Conservation (phyloP, 2,113 vertebrate genomes). For the Amphilophus citrinellus region DNA sequence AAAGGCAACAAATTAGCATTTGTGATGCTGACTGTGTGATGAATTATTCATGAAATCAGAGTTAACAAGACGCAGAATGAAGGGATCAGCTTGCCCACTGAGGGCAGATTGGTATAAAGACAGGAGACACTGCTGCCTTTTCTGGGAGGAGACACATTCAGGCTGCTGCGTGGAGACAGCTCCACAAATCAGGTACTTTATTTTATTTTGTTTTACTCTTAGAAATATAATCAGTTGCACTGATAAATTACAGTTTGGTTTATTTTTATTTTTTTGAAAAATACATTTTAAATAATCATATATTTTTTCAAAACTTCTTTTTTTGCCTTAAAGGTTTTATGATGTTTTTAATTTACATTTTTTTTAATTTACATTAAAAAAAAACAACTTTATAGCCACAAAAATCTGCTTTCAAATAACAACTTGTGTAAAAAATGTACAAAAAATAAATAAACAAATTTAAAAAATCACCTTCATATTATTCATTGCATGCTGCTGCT, state of each 20-base stretch:
- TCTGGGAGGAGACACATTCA: conserved; percentile 34
- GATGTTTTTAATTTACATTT: background rate
- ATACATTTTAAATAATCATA: background rate
- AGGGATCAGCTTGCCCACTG: conserved; percentile 46
- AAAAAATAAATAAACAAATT: too few species aligned
- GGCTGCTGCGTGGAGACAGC: conserved; percentile 40
- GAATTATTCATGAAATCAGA: conserved; percentile 76
- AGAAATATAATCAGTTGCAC: background rate
- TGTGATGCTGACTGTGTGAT: conserved; percentile 54
- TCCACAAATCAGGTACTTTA: conserved; percentile 42
- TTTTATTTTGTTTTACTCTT: background rate
- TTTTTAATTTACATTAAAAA: background rate
- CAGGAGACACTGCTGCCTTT: conserved; percentile 45
- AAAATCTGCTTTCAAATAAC: background rate
- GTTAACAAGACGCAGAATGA: conserved; percentile 43
- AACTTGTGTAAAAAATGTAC: too few species aligned
- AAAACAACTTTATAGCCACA: background rate
- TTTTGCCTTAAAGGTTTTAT: background rate
- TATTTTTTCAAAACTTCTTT: too few species aligned
- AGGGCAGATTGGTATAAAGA: conserved; percentile 63
- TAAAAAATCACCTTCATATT: background rate
- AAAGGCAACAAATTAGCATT: conserved; percentile 56
- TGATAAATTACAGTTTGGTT: background rate
- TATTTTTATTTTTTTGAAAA: background rate
- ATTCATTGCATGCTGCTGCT: conserved; percentile 12